Percentiles rank a stretch among this genome's conserved stretches.
Conservation (phyloP, 2,888 invertebrate genomes). For the Nysson spinosus region DNA sequence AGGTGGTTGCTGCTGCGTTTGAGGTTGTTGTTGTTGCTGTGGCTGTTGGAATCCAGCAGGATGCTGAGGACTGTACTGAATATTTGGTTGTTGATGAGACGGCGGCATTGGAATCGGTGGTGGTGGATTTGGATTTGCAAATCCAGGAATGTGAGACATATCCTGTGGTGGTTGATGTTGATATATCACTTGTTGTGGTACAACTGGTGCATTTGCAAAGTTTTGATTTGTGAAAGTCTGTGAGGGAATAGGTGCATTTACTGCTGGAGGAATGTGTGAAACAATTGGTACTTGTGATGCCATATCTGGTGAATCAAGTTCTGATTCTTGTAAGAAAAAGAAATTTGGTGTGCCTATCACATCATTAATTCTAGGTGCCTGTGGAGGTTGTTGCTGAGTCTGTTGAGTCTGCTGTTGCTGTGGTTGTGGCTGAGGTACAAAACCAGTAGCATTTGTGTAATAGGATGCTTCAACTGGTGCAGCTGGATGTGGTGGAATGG, state of each 20-base stretch:
- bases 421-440: constrained; percentile 78
- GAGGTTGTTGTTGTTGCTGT: constrained; percentile 49
- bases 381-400: constrained; percentile 78
- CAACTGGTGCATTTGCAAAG: constrained; percentile 79
- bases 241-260: constrained; percentile 83
- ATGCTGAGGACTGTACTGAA: constrained; percentile 73
- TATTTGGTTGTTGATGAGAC: constrained; percentile 72
- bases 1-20: constrained; percentile 39
- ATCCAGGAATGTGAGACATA: constrained; percentile 78
- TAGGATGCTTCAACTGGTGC: constrained; percentile 72
- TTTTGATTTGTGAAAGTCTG: constrained; percentile 93
- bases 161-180: constrained; percentile 77
- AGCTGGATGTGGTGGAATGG: constrained; percentile 69
- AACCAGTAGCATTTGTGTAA: constrained; percentile 77
- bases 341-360: constrained; percentile 87
- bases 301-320: constrained; percentile 87
- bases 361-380: constrained; percentile 84
- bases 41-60: constrained; percentile 70
- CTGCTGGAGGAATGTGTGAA: constrained; percentile 77
- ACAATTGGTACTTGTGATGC: constrained; percentile 76
- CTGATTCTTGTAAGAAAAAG: constrained; percentile 93
- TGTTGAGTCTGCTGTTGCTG: constrained; percentile 65
- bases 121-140: constrained; percentile 79
- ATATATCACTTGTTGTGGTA: constrained; percentile 73
- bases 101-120: constrained; percentile 81